phyloP scores from a whole-genome alignment of 2,113 vertebrate species.

The Platichthys flesus region DNA sequence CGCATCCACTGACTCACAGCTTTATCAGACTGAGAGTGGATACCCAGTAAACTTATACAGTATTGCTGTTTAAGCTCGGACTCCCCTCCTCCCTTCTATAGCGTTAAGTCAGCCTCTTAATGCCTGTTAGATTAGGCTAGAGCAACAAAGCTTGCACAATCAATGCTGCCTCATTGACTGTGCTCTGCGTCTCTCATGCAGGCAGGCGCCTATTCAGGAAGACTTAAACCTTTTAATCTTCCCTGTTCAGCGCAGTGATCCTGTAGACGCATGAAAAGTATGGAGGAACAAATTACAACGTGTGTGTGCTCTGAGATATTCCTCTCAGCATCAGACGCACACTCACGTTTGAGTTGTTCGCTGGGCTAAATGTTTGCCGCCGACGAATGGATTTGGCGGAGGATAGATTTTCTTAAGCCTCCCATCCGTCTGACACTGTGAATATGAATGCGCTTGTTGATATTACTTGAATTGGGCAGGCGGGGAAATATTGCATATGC shows the following conservation, averaged over 20 bases:
- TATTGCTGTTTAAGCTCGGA: slow-evolving; percentile 70
- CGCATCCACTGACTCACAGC: slow-evolving; percentile 5
- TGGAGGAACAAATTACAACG: slow-evolving; percentile 62
- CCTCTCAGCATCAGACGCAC: slow-evolving; percentile 16
- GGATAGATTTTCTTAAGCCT: slow-evolving; percentile 66
- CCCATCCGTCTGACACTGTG: slow-evolving; percentile 59
- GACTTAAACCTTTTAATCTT: slow-evolving; percentile 83
- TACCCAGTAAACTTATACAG: slow-evolving; percentile 70
- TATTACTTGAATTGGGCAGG: slow-evolving; percentile 59
- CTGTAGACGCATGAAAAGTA: slow-evolving; percentile 64
- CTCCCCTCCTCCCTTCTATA: slow-evolving; percentile 50
- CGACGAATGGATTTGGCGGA: slow-evolving; percentile 58
- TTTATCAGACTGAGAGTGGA: slow-evolving; percentile 46
- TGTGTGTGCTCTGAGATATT: slow-evolving; percentile 53
- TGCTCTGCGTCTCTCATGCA: slow-evolving; percentile 74
- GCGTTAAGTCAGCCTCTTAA: slow-evolving; percentile 79
- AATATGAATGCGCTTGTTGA: slow-evolving; percentile 60
- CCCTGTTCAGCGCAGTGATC: slow-evolving; percentile 65
- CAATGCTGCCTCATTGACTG: slow-evolving; percentile 83
- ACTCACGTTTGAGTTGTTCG: slow-evolving; percentile 39
- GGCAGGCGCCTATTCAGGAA: slow-evolving; percentile 75
- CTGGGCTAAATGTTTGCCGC: slow-evolving; percentile 53
- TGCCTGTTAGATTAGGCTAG: slow-evolving; percentile 82
- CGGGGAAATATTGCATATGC: slow-evolving; percentile 46
- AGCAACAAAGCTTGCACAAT: slow-evolving; percentile 84